Evolutionary conservation across 2,888 invertebrate species (phyloP).

Genomic region (Bombyx huttoni): DNA sequence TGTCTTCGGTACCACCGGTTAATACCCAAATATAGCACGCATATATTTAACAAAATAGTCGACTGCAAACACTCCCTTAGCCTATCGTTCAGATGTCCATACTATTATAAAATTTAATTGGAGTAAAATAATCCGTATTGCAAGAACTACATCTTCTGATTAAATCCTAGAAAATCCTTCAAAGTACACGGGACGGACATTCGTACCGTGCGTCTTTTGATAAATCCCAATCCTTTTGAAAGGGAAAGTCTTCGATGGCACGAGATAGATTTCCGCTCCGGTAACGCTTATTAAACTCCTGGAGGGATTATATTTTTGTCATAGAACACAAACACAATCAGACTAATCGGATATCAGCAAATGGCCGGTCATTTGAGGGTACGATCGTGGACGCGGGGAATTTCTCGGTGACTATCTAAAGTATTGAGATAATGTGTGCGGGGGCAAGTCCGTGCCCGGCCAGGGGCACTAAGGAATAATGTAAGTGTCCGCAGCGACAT

Average conservation of each 20-base stretch:
- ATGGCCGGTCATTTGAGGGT: slow-evolving; percentile 64
- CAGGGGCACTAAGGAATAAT: slow-evolving; percentile 57
- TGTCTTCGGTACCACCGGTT: no score
- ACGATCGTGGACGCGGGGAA: slow-evolving; percentile 51
- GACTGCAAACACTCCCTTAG: no score
- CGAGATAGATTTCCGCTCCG: slow-evolving; percentile 25
- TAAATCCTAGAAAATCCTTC: slow-evolving; percentile 50
- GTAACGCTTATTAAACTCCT: slow-evolving; percentile 28
- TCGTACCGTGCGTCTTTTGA: slow-evolving; percentile 49
- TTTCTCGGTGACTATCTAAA: slow-evolving; percentile 68
- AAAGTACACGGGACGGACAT: slow-evolving; percentile 28
- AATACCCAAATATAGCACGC: no score
- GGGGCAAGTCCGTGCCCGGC: slow-evolving; percentile 30
- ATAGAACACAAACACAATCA: slow-evolving; percentile 63
- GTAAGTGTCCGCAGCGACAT: slow-evolving; percentile 71
- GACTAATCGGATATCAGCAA: slow-evolving; percentile 68
- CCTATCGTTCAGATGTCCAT: neutral
- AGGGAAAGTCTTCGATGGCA: slow-evolving; percentile 19
- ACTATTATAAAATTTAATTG: slow-evolving; percentile 13
- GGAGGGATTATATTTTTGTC: slow-evolving; percentile 62
- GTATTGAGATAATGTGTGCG: slow-evolving; percentile 68
- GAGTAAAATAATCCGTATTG: slow-evolving; percentile 54
- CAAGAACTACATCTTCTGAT: slow-evolving; percentile 38
- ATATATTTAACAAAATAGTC: no score
- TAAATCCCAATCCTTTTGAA: slow-evolving; percentile 53